Percentiles rank a stretch among this genome's conserved stretches.
phyloP scores from a whole-genome alignment of 2,888 invertebrate species.

The Xanthia icteritia region DNA sequence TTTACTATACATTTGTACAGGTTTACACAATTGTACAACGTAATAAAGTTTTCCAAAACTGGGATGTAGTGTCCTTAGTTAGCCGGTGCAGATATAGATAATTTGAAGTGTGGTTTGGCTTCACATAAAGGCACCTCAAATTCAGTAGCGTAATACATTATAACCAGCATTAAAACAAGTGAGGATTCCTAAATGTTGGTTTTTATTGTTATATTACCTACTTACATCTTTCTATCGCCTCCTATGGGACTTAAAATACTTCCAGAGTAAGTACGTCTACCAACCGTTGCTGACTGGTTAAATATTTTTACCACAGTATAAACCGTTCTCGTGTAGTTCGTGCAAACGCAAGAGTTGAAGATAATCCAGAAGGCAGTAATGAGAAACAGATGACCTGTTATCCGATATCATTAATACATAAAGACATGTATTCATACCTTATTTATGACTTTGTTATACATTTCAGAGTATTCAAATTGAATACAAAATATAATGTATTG shows the following conservation, averaged over 20 bases:
- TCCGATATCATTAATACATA: constrained; percentile 27
- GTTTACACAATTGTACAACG: too few relatives aligned
- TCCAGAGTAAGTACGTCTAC: not conserved
- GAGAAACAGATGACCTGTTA: constrained; percentile 51
- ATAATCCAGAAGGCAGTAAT: constrained; percentile 38
- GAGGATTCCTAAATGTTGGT: too few relatives aligned
- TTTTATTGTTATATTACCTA: too few relatives aligned
- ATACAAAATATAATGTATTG: constrained; percentile 45
- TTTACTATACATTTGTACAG: not conserved
- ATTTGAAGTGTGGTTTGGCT: not conserved
- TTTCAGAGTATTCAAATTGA: constrained; percentile 40
- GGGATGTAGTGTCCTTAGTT: not conserved
- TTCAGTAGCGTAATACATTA: too few relatives aligned
- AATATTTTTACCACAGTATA: not conserved
- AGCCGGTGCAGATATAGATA: not conserved
- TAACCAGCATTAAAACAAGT: too few relatives aligned
- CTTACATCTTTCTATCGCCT: too few relatives aligned
- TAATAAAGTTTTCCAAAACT: not conserved
- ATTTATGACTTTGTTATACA: constrained; percentile 49
- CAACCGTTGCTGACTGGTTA: not conserved
- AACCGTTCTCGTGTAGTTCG: not conserved
- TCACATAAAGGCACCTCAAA: not conserved
- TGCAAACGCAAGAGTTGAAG: not conserved
- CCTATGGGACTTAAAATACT: not conserved
- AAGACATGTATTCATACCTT: constrained; percentile 40